Conservation (phyloP, 2,888 invertebrate species). For the Sinodicranocentrus sp. region DNA sequence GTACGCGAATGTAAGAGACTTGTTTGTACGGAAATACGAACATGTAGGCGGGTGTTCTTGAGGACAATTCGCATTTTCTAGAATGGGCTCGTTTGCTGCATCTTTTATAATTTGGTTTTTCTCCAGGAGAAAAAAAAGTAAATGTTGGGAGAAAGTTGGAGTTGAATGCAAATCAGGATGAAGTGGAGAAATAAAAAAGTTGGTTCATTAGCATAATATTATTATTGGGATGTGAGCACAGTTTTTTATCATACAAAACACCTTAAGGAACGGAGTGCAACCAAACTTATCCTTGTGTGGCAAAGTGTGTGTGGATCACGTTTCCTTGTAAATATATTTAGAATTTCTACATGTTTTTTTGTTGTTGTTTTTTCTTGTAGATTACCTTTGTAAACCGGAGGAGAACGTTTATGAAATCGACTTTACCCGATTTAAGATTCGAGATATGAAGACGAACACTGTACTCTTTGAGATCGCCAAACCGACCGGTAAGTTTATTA, state of each 20-base stretch:
- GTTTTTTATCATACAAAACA: too few relatives aligned
- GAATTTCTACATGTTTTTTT: too few relatives aligned
- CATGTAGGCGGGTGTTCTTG: too few relatives aligned
- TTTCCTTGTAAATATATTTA: too few relatives aligned
- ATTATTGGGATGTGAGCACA: too few relatives aligned
- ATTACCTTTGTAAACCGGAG: slow-evolving; percentile 94
- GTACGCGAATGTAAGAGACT: too few relatives aligned
- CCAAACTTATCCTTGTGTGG: too few relatives aligned
- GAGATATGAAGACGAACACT: slow-evolving; percentile 92
- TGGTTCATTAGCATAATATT: slow-evolving; percentile 14
- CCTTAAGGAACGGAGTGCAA: too few relatives aligned
- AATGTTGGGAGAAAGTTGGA: slow-evolving; percentile 7
- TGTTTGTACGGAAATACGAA: too few relatives aligned
- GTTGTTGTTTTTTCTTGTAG: slow-evolving; percentile 78
- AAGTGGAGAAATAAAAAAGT: background rate
- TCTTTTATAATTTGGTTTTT: slow-evolving; percentile 1
- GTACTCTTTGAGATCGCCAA: slow-evolving; percentile 97
- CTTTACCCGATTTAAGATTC: slow-evolving; percentile 97
- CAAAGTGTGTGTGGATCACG: too few relatives aligned
- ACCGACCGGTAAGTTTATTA: slow-evolving; percentile 81
- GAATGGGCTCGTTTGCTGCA: background rate
- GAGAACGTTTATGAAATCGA: slow-evolving; percentile 99
- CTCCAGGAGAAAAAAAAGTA: background rate
- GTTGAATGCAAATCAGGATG: background rate
- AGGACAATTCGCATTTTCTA: background rate